Evolutionary conservation across 1,140 invertebrate genomes (phyloP).

Genomic region (Achroia grisella): DNA sequence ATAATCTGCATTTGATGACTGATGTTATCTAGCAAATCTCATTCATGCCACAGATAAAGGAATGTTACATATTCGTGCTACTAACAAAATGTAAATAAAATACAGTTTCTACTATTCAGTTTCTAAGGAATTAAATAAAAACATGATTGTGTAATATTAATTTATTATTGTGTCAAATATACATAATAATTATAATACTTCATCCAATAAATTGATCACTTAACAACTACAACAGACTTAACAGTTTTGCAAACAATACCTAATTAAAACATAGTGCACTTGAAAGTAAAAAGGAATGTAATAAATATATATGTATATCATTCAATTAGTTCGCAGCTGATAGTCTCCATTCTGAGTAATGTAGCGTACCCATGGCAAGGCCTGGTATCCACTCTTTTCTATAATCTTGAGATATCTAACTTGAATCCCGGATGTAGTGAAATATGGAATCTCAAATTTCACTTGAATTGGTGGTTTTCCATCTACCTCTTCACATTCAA

Average conservation of each 20-base stretch:
- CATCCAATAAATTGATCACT: conserved; percentile 1
- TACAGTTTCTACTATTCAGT: too few relatives aligned
- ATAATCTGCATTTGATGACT: too few relatives aligned
- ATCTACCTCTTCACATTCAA: conserved; percentile 95
- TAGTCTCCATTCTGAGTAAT: conserved; percentile 99
- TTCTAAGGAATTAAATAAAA: not conserved
- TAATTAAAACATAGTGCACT: conserved; percentile 20
- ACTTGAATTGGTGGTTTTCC: conserved; percentile 99
- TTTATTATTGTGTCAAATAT: conserved; percentile 17
- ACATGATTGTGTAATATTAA: conserved; percentile 4
- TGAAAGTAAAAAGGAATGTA: conserved; percentile 45
- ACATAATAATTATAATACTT: conserved; percentile 17
- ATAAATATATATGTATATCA: conserved; percentile 8
- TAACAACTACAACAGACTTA: conserved; percentile 9
- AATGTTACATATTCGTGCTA: too few relatives aligned
- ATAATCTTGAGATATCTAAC: conserved; percentile 99
- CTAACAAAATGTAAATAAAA: too few relatives aligned
- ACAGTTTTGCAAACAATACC: conserved; percentile 12
- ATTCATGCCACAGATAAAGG: too few relatives aligned
- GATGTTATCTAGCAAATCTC: too few relatives aligned
- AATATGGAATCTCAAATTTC: conserved; percentile 99
- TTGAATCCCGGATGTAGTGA: conserved; percentile 99
- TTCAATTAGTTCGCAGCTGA: conserved; percentile 94
- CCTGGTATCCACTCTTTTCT: conserved; percentile 99
- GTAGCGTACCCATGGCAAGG: conserved; percentile 98